Evolutionary conservation across 2,888 invertebrate species (phyloP).

Genomic region (Slavum lentiscoides): DNA sequence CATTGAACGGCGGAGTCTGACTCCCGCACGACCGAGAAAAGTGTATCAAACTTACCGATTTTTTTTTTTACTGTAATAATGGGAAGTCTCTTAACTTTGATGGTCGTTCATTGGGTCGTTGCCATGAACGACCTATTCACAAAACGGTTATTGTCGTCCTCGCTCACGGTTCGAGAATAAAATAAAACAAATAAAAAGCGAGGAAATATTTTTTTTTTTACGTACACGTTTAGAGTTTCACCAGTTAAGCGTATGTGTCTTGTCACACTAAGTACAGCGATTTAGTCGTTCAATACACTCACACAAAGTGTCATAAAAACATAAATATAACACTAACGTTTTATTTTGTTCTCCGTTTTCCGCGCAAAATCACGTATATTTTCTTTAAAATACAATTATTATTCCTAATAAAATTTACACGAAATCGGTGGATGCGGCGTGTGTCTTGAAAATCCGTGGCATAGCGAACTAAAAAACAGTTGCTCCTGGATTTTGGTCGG

Average conservation of each 20-base stretch:
- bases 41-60: neutral
- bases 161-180: neutral
- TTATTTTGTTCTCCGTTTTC: neutral
- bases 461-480: too few relatives aligned
- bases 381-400: too few relatives aligned
- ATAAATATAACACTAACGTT: slow-evolving; percentile 5
- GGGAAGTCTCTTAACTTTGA: slow-evolving; percentile 14
- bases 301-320: slow-evolving; percentile 4
- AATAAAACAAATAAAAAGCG: slow-evolving; percentile 31
- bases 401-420: too few relatives aligned
- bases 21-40: neutral
- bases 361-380: neutral
- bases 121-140: slow-evolving; percentile 27
- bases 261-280: slow-evolving; percentile 22
- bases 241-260: slow-evolving; percentile 20
- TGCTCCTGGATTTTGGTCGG: too few relatives aligned
- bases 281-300: slow-evolving; percentile 20
- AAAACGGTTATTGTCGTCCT: slow-evolving; percentile 27
- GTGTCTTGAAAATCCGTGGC: too few relatives aligned
- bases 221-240: neutral
- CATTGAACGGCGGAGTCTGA: too few relatives aligned
- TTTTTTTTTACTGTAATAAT: neutral
- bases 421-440: too few relatives aligned
- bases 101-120: slow-evolving; percentile 22
- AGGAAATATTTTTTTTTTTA: slow-evolving; percentile 16